Evolutionary conservation across 1,140 invertebrate species (phyloP).

Genomic region (Drosophila trapezifrons): DNA sequence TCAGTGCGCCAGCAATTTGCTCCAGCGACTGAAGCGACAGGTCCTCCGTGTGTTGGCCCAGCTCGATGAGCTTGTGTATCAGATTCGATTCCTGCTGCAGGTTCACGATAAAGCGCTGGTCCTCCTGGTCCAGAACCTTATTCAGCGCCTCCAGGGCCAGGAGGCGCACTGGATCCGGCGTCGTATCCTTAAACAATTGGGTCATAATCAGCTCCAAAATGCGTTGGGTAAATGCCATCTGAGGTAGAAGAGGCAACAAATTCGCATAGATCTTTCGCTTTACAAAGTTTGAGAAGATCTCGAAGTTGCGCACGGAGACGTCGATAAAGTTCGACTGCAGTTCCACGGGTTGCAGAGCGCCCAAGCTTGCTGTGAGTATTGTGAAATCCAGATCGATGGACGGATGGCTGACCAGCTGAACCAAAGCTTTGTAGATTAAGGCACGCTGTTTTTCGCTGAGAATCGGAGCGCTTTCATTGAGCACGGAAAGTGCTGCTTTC

Average conservation of each 20-base stretch:
- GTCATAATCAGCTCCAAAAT: conserved; percentile 70
- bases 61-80: conserved; percentile 65
- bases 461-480: conserved; percentile 62
- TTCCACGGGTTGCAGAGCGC: conserved; percentile 71
- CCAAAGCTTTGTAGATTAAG: conserved; percentile 67
- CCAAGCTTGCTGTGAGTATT: conserved; percentile 52
- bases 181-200: conserved; percentile 48
- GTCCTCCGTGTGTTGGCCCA: conserved; percentile 38
- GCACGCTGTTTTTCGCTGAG: conserved; percentile 72
- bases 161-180: conserved; percentile 38
- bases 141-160: conserved; percentile 70
- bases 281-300: conserved; percentile 67
- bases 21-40: conserved; percentile 53
- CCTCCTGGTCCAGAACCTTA: conserved; percentile 56
- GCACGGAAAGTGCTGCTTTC: conserved; percentile 53
- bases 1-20: conserved; percentile 60
- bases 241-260: conserved; percentile 63
- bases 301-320: conserved; percentile 65
- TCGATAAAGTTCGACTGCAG: conserved; percentile 76
- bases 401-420: conserved; percentile 67
- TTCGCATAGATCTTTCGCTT: conserved; percentile 73
- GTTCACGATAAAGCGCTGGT: conserved; percentile 65
- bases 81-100: conserved; percentile 72
- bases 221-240: conserved; percentile 73
- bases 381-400: conserved; percentile 71